Percentiles rank a stretch among this genome's conserved stretches.
phyloP scores from a whole-genome alignment of 2,797 vertebrate species.

The Myotis daubentonii region DNA sequence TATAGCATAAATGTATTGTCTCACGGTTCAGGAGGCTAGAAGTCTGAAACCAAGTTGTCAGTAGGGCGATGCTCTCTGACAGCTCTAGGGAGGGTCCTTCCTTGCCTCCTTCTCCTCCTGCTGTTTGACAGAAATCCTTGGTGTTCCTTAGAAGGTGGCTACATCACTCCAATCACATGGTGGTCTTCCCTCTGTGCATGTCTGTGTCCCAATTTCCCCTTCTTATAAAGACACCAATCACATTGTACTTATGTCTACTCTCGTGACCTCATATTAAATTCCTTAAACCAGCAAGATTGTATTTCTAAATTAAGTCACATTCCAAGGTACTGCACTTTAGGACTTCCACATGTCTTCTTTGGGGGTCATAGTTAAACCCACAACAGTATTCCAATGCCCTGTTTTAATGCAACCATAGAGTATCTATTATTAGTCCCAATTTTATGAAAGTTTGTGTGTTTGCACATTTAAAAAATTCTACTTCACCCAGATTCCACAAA shows the following conservation, averaged over 20 bases:
- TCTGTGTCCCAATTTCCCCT: neutral
- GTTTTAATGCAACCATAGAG: neutral
- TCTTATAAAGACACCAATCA: neutral
- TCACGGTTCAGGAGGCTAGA: neutral
- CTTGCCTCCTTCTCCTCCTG: neutral
- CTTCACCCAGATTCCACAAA: neutral
- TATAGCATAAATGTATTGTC: neutral
- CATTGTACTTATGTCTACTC: neutral
- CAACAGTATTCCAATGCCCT: neutral
- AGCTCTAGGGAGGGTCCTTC: neutral
- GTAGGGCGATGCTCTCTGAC: neutral
- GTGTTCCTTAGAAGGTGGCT: neutral
- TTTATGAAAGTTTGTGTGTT: neutral
- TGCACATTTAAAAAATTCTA: neutral
- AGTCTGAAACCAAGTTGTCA: neutral
- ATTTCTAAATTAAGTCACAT: neutral
- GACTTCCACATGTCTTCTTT: neutral
- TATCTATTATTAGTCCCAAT: neutral
- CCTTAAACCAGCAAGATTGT: neutral
- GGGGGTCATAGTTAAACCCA: neutral
- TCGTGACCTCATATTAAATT: neutral
- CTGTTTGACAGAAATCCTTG: neutral
- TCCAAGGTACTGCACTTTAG: neutral
- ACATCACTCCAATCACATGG: neutral
- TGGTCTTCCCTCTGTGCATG: neutral